Evolutionary conservation across 2,797 vertebrate genomes (phyloP).

Genomic region (Dicrostonyx torquatus): DNA sequence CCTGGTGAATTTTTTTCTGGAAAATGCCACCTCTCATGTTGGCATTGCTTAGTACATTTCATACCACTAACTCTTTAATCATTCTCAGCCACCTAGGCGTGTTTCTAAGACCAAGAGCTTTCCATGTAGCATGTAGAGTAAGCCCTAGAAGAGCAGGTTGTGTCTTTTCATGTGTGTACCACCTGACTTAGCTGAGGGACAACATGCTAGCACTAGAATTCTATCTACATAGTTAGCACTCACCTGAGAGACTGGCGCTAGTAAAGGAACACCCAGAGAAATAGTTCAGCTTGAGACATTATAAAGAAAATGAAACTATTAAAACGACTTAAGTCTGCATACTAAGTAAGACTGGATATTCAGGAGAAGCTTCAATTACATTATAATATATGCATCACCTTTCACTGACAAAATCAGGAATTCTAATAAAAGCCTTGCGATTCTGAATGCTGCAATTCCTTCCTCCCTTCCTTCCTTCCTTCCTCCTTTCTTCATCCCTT

Average conservation of each 20-base stretch:
- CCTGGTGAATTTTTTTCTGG: background rate
- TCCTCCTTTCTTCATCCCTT: too few species aligned
- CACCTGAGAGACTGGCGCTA: background rate
- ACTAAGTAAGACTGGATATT: background rate
- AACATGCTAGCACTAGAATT: background rate
- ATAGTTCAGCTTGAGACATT: background rate
- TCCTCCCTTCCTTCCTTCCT: too few species aligned
- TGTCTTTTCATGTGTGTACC: too few species aligned
- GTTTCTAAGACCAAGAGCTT: background rate
- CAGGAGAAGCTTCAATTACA: background rate
- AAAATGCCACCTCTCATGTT: background rate
- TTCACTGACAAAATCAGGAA: background rate
- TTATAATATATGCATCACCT: background rate
- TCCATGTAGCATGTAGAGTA: background rate
- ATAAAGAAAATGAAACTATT: background rate
- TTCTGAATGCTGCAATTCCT: background rate
- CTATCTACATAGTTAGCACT: background rate
- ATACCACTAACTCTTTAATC: background rate
- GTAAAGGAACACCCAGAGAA: background rate
- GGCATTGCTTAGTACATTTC: background rate
- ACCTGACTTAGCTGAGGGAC: background rate
- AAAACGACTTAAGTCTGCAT: background rate
- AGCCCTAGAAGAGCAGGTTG: background rate
- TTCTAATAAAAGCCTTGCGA: background rate
- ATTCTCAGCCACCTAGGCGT: background rate